Base-by-base conservation (phyloP, 2,888 invertebrate genomes). In the Nasonovia ribisnigri region DNA sequence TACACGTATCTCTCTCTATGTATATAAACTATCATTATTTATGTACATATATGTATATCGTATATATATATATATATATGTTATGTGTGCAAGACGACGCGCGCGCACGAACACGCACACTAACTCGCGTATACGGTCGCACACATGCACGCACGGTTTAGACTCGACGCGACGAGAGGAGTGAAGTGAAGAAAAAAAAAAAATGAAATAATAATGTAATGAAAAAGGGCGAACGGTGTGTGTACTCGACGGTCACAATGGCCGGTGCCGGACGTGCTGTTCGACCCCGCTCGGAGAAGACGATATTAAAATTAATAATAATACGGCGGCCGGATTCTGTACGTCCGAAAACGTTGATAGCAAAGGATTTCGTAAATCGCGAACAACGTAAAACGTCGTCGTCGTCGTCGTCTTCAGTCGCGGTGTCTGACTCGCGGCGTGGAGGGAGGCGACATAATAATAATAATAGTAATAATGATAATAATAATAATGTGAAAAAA, bases 191-290 rank as follows among this genome's bases (percentile, higher is more conserved):
- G 26, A 89, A 89, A 29, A 60, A 36, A 60, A 90, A 16, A 26
- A 51, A 91, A 57, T 16, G 13, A 42, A 57, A 89, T 84, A 43
- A 84, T 26, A 84, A 46, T 86, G n/a, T 67, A 67, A 36, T 48
- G 24, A 86, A 88, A 92, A 92, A 92, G 57, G 67, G 92, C 87
- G 92, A 67, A 88, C 92, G 60, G 46, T 20, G 36, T 29, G 60
- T 3, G 16, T 60, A 67, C 67, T 87, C 60, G 60, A 60, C 86
- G 13, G 67, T 20, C 60, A 92, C 87, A 92, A 92, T 92, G 92
- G 92, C 92, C 92, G 87, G 87, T 92, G 26, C 87, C 86, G 91
- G 91, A 91, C 84, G 91, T 86, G 92, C 36, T 77, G 42, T 84
- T 54, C 92, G 36, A 43, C 91, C n/a, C 42, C 91, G 48, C n/a